These are phyloP conservation scores for Brachionus manjavacas DNA, from an alignment of 1,140 invertebrate species.

Conservation along the genomic window DNA sequence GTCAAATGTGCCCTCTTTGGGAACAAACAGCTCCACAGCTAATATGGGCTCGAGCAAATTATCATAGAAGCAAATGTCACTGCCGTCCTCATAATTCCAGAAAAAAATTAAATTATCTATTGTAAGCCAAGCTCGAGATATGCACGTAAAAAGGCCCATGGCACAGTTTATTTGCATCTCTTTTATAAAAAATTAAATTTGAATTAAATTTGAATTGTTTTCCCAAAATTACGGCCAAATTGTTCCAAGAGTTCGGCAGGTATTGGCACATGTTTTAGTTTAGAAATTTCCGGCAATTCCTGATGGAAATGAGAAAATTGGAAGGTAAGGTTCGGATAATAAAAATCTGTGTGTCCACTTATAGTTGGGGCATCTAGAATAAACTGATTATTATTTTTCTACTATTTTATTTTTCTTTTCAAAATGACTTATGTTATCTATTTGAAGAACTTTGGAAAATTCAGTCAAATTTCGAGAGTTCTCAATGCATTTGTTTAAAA, in stretches of 20 bases:
- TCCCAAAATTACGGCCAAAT: slow-evolving; percentile 77
- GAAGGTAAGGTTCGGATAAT: slow-evolving; percentile 74
- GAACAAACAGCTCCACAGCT: neutral
- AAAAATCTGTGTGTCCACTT: slow-evolving; percentile 80
- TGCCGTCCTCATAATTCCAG: slow-evolving; percentile 83
- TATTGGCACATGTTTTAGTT: slow-evolving; percentile 74
- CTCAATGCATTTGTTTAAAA: slow-evolving; percentile 35
- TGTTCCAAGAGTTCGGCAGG: slow-evolving; percentile 87
- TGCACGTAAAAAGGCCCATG: slow-evolving; percentile 92
- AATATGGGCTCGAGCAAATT: neutral
- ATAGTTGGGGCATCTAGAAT: slow-evolving; percentile 63
- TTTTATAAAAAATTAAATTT: slow-evolving; percentile 43
- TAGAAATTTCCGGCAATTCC: slow-evolving; percentile 67
- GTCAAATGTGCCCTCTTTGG: slow-evolving; percentile 63
- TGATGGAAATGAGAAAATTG: slow-evolving; percentile 61
- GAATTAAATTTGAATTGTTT: slow-evolving; percentile 43
- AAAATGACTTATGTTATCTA: slow-evolving; percentile 32
- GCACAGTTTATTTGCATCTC: slow-evolving; percentile 77
- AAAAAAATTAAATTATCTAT: slow-evolving; percentile 97
- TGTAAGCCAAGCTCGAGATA: slow-evolving; percentile 88
- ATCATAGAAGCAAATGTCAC: slow-evolving; percentile 37
- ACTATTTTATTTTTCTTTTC: neutral
- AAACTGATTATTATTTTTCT: neutral
- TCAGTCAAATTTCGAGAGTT: slow-evolving; percentile 16
- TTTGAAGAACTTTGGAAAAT: slow-evolving; percentile 38